These are phyloP conservation scores for Sorex araneus DNA, from an alignment of 2,113 vertebrate species.

Conservation along the genomic window DNA sequence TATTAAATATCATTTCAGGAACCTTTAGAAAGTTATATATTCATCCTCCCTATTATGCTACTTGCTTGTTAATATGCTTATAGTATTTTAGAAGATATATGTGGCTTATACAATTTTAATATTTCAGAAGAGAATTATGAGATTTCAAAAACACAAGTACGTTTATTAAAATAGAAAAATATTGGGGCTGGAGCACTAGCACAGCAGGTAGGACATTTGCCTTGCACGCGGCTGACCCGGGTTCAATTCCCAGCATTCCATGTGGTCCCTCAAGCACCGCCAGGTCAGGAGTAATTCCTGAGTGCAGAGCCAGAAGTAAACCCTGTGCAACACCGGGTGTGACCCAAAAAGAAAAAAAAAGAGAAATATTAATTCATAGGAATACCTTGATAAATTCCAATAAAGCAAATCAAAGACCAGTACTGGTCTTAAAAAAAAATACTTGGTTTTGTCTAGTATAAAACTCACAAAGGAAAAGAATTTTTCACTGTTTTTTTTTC, in stretches of 20 bases:
- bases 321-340: no score
- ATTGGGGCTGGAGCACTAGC: no score
- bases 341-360: no score
- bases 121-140: background rate
- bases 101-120: background rate
- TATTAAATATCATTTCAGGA: background rate
- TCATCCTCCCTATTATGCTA: background rate
- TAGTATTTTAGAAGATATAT: background rate
- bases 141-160: background rate
- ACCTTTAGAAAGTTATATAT: background rate
- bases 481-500: slow-evolving; percentile 59
- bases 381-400: background rate
- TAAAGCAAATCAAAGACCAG: background rate
- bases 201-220: no score
- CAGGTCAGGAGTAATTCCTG: no score
- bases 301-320: no score
- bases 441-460: slow-evolving; percentile 61
- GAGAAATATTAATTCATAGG: no score
- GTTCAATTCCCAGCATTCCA: no score
- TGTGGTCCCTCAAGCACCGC: no score
- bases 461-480: slow-evolving; percentile 65
- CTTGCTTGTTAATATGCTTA: background rate
- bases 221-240: no score
- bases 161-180: background rate
- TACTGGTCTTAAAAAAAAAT: slow-evolving; percentile 42